phyloP scores from a whole-genome alignment of 1,140 invertebrate species.

The Monochamus saltuarius region DNA sequence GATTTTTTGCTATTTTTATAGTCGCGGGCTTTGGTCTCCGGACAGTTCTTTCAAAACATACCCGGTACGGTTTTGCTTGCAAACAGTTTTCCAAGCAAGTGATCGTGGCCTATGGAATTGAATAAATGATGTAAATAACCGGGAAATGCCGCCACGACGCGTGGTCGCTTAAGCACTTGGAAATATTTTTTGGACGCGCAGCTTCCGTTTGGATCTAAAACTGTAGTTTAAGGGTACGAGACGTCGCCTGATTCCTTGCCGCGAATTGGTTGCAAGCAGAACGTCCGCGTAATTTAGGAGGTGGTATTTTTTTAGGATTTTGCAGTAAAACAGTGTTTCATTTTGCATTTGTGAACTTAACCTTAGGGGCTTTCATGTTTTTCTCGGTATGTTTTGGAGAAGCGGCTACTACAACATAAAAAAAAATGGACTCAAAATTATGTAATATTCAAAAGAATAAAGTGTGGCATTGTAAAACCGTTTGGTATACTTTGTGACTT shows the following conservation, averaged over 20 bases:
- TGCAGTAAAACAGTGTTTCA: not conserved
- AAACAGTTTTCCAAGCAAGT: no score
- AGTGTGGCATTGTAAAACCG: conserved; percentile 33
- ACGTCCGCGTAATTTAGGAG: not conserved
- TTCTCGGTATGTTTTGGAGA: conserved; percentile 25
- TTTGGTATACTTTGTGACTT: conserved; percentile 24
- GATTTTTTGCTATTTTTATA: no score
- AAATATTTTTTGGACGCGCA: no score
- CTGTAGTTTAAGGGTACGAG: no score
- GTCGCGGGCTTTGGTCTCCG: no score
- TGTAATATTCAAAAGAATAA: conserved; percentile 7
- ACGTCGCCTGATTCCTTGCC: not conserved
- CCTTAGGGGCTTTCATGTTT: not conserved
- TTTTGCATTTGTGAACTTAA: not conserved
- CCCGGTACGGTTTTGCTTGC: no score
- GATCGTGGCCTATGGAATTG: no score
- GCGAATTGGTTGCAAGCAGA: not conserved
- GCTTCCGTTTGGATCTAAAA: no score
- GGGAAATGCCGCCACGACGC: no score
- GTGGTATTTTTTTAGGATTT: not conserved
- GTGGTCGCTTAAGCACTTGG: no score
- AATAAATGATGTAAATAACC: no score
- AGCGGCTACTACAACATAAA: conserved; percentile 14
- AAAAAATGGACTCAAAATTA: not conserved
- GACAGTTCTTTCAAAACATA: no score